Evolutionary conservation across 2,888 invertebrate species (phyloP).

Genomic region (Heliconius hortense): DNA sequence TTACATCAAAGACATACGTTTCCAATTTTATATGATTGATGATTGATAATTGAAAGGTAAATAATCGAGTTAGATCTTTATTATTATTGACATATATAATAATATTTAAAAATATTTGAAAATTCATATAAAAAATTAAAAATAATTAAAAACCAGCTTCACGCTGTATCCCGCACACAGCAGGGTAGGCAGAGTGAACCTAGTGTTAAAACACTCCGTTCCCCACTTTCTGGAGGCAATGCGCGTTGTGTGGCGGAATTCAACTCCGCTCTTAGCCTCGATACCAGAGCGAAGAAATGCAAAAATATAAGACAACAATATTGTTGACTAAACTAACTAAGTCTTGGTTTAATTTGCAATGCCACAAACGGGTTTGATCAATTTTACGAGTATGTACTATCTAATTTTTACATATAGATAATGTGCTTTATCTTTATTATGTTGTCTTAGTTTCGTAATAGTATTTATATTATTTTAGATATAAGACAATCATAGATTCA

Average conservation of each 20-base stretch:
- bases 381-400: not conserved
- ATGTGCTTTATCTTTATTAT: slow-evolving; percentile 1
- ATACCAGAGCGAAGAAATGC: too few species aligned
- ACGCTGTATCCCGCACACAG: too few species aligned
- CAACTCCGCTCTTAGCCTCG: too few species aligned
- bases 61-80: not conserved
- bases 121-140: not conserved
- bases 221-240: too few species aligned
- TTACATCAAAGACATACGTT: not conserved
- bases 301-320: not conserved
- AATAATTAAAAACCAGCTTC: too few species aligned
- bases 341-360: not conserved
- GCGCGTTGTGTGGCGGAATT: too few species aligned
- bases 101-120: not conserved
- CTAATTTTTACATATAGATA: not conserved
- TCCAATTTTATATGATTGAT: not conserved
- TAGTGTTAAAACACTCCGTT: too few species aligned
- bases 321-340: not conserved
- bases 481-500: not conserved
- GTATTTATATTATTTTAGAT: not conserved
- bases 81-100: not conserved
- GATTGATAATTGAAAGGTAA: not conserved
- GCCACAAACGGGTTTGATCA: not conserved
- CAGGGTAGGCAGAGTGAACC: too few species aligned
- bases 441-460: not conserved